phyloP scores from a whole-genome alignment of 2,888 invertebrate genomes.

The Polia nebulosa region DNA sequence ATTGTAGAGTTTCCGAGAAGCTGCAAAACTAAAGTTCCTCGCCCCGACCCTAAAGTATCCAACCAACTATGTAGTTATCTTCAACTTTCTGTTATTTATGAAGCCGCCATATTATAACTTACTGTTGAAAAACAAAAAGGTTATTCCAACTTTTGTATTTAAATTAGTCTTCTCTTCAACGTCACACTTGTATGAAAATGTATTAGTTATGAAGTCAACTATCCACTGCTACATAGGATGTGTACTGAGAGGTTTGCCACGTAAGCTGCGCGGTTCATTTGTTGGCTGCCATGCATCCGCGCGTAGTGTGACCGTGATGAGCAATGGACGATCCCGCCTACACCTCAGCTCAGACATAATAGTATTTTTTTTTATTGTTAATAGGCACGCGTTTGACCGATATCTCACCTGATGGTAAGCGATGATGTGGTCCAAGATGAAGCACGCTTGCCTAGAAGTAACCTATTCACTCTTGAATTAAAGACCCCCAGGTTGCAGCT shows the following conservation, averaged over 20 bases:
- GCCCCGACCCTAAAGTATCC: neutral
- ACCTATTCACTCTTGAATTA: no score
- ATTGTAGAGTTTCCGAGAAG: constrained; percentile 13
- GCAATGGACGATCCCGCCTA: neutral
- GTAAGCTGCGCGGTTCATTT: neutral
- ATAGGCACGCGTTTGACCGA: no score
- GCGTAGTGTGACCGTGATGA: neutral
- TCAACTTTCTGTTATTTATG: constrained; percentile 14
- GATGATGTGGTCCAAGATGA: no score
- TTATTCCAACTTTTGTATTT: neutral
- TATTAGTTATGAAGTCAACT: neutral
- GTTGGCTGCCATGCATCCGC: neutral
- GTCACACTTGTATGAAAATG: neutral
- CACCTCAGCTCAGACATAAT: no score
- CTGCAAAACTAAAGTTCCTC: neutral
- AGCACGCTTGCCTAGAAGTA: no score
- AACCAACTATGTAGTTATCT: neutral
- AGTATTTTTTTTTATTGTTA: no score
- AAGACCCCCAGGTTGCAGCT: no score
- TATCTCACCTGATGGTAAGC: no score
- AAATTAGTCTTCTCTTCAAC: neutral
- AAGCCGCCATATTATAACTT: neutral
- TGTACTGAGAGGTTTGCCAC: neutral
- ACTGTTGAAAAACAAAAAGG: neutral
- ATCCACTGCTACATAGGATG: neutral